Evolutionary conservation across 2,797 vertebrate genomes (phyloP), one percentile per base, ranked within the genome.

Genomic region (Sebastiscus albofasciatus): DNA sequence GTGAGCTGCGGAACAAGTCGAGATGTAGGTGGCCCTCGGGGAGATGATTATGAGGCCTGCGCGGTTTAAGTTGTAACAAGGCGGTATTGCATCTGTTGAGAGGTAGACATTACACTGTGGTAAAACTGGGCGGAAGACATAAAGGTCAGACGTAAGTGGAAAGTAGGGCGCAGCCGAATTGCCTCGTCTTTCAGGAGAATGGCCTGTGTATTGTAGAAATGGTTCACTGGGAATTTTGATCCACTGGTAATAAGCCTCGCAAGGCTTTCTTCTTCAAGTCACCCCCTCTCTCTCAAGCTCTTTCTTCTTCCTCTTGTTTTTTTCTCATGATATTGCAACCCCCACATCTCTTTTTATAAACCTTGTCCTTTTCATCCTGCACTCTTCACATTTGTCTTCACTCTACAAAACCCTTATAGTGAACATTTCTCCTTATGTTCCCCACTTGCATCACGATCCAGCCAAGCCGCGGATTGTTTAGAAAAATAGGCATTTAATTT

Each of bases 131-230:
- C 85, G 83, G 92, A 91, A 93, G 94, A 94, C 93, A 92, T 92
- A 95, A 95, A 96, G 94, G 95, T 96, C 94, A 95, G 88, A 81
- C 70, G 52, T 93, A 94, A 94, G 92, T 90, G 91, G 93, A 94
- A 95, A 94, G 91, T 94, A 91, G 94, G 93, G 82, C 92, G 75
- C 79, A 61, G 87, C 55, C 73, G 87, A 94, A 95, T 90, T 93
- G 91, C 91, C 90, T 92, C 80, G 75, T 90, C 86, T 91, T 92
- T 90, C 89, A 89, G 72, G 78, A 87, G 87, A 94, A 92, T 85
- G 86, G 87, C 88, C 84, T 60, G 77, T 89, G 83, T 88, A 86
- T 93, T 83, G 84, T 89, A 81, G 80, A 90, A 92, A 91, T 64
- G 80, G 84, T 90, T 93, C 91, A 82, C 69, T 92, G 89, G 89